These are phyloP conservation scores for Oncorhynchus mykiss DNA, from an alignment of 2,113 vertebrate species.

Conservation along the genomic window DNA sequence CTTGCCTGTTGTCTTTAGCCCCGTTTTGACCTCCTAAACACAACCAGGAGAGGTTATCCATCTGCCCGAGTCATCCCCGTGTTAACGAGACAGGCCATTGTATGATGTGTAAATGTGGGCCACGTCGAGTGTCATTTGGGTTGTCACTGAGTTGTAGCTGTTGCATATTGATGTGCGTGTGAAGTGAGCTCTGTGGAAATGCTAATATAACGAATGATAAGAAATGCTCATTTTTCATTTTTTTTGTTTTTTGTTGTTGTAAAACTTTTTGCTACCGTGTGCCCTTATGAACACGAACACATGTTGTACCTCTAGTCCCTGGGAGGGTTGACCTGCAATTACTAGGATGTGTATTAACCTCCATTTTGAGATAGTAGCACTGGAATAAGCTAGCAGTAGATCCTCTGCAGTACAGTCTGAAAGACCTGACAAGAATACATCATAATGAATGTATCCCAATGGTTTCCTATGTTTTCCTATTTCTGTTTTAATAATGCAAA, in stretches of 20 bases:
- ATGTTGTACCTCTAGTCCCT: not conserved
- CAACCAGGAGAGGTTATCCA: not conserved
- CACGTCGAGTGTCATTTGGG: not conserved
- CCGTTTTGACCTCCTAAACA: not conserved
- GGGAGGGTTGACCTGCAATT: not conserved
- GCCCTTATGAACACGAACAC: no score
- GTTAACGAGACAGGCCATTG: not conserved
- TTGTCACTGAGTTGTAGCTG: not conserved
- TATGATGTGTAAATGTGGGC: conserved; percentile 5
- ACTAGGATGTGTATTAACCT: not conserved
- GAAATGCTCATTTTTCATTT: not conserved
- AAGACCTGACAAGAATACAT: not conserved
- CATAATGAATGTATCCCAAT: no score
- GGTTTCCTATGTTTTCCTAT: not conserved
- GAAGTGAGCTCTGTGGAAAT: not conserved
- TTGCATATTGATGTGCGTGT: not conserved
- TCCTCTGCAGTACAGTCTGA: not conserved
- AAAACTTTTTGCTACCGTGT: no score
- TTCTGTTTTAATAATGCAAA: not conserved
- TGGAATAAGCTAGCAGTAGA: not conserved
- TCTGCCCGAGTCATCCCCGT: not conserved
- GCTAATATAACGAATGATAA: not conserved
- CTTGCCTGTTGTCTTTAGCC: not conserved
- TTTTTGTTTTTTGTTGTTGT: not conserved
- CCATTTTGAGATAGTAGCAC: not conserved